Base-by-base conservation (phyloP, 2,888 invertebrate genomes). In the Cosmorhoe ocellata region DNA sequence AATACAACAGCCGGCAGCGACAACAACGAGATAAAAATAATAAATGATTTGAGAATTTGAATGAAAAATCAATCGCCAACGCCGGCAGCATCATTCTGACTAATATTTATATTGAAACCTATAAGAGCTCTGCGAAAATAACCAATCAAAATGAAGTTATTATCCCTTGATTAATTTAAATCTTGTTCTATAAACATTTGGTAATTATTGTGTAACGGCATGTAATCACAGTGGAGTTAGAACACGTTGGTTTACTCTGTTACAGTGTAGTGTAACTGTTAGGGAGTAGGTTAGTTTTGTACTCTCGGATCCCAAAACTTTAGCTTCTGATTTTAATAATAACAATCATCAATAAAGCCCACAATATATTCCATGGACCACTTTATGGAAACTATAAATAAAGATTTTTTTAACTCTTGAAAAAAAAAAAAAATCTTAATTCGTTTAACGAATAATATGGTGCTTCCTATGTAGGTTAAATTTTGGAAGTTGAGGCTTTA, bases 161-260 rank as follows among this genome's bases (percentile, higher is more conserved):
- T 77, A 78, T 52, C 38, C 59, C 54, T 69, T 74, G 71, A 79
- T 79, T 76, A 76, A 75, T 80, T 74, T 74, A 78, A 79, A 77
- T 75, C 70, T 72, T 60, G 72, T 69, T 71, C 69, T 67, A 66
- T 75, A 72, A 76, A 73, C 66, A 67, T 76, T 79, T 74, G 67
- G 70, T 81, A 76, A 81, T 83, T 79, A 79, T 74, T 51, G 61
- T 71, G 71, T 74, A 78, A 76, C 76, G 71, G 73, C 61, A 66
- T 62, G 58, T 68, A 65, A 67, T 64, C 67, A 60, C 49, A 51
- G 48, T 42, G 57, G 47, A 60, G 51, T 52, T 66, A 59, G 45
- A 60, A 57, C 54, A 64, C 49, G 56, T 58, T 51, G 56, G 70
- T 65, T 56, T 56, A 61, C 54, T 59, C 48, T 59, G 50, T 40